These are phyloP conservation scores for Cataglyphis albicans DNA, from an alignment of 2,888 invertebrate species.

Conservation along the genomic window DNA sequence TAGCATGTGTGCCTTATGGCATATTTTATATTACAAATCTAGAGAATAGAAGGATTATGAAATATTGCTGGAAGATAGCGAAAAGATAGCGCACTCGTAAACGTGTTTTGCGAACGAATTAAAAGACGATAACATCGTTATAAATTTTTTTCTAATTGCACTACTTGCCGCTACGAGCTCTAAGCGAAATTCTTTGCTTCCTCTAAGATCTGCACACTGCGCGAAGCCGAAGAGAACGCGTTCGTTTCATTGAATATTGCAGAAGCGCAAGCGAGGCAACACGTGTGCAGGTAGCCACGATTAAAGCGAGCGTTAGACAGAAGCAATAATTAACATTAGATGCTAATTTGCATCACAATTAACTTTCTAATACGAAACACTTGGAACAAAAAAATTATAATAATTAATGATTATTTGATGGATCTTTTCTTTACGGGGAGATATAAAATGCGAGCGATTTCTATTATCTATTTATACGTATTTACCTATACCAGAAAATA, in stretches of 20 bases:
- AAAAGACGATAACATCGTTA: constrained; percentile 3
- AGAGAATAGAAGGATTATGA: background rate
- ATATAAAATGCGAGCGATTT: background rate
- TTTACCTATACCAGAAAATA: background rate
- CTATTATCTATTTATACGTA: background rate
- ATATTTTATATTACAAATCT: constrained; percentile 5
- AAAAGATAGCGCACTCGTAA: constrained; percentile 2
- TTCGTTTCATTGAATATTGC: constrained; percentile 56
- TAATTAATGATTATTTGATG: constrained; percentile 13
- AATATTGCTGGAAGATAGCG: background rate
- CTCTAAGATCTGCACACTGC: constrained; percentile 59
- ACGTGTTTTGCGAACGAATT: background rate
- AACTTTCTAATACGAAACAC: constrained; percentile 40
- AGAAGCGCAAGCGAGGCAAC: constrained; percentile 72
- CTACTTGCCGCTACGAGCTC: constrained; percentile 47
- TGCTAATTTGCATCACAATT: constrained; percentile 30
- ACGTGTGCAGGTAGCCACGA: constrained; percentile 72
- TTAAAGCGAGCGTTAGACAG: constrained; percentile 57
- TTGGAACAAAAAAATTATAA: constrained; percentile 8
- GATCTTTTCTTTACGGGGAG: background rate
- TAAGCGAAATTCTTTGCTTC: constrained; percentile 34
- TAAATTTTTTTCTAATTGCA: constrained; percentile 40
- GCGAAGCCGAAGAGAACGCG: constrained; percentile 57
- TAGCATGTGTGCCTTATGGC: background rate
- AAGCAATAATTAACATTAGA: constrained; percentile 41